Evolutionary conservation across 2,888 invertebrate genomes (phyloP).

Genomic region (Nomada hirtipes): DNA sequence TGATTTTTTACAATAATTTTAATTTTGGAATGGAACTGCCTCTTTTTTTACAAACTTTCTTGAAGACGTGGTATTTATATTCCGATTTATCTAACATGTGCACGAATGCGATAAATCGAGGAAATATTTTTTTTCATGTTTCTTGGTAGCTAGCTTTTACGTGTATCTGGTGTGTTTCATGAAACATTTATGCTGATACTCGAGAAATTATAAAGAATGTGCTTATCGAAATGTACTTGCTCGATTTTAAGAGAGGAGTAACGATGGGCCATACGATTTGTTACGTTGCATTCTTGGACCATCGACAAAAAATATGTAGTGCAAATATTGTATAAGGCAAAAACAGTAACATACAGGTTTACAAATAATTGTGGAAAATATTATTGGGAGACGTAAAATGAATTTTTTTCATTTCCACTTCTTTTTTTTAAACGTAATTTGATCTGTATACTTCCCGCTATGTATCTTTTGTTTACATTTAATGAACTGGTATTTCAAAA

Average conservation of each 20-base stretch:
- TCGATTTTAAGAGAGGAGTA: not conserved
- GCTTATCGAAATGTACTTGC: not conserved
- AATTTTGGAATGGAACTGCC: not conserved
- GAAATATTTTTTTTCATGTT: not conserved
- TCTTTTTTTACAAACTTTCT: not conserved
- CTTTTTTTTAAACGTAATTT: not conserved
- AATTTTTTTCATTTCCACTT: not conserved
- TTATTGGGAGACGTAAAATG: not conserved
- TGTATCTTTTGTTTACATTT: too few species aligned
- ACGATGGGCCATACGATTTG: constrained; percentile 8
- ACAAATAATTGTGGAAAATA: constrained; percentile 13
- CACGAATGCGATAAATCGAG: not conserved
- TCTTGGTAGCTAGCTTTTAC: not conserved
- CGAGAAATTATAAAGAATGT: not conserved
- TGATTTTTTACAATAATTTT: not conserved
- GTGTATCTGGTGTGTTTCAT: not conserved
- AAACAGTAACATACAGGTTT: not conserved
- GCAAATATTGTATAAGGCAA: not conserved
- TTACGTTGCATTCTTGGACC: constrained; percentile 38
- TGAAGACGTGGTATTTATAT: not conserved
- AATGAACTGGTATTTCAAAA: too few species aligned
- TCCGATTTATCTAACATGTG: not conserved
- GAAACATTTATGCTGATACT: not conserved
- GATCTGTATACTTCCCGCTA: not conserved
- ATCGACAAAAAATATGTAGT: constrained; percentile 24